These are phyloP conservation scores for Cyrtonyx montezumae DNA, from an alignment of 2,113 vertebrate species.

Conservation along the genomic window DNA sequence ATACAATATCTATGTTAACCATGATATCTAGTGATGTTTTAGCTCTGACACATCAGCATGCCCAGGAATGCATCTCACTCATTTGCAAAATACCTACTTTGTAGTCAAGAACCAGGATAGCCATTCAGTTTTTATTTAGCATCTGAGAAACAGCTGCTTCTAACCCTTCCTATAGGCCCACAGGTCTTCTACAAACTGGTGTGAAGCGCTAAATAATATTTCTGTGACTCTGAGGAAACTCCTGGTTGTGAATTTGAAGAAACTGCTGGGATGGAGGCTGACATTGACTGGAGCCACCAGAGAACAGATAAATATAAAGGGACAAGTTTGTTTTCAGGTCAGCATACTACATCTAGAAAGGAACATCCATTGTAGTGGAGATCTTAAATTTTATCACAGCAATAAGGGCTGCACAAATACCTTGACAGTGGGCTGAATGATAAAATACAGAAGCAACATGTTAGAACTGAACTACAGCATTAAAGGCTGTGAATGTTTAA, in stretches of 20 bases:
- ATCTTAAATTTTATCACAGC: not conserved
- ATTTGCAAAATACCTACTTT: not conserved
- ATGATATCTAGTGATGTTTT: not conserved
- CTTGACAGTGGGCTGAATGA: not conserved
- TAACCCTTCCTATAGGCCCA: not conserved
- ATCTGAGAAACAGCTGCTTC: not conserved
- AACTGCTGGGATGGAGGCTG: not conserved
- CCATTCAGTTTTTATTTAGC: not conserved
- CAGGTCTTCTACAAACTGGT: not conserved
- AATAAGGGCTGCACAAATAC: not conserved
- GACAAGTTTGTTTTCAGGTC: not conserved
- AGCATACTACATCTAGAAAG: not conserved
- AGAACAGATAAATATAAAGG: not conserved
- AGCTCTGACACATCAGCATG: not conserved
- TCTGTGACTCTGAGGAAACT: constrained; percentile 2
- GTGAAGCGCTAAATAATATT: not conserved
- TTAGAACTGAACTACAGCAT: not conserved
- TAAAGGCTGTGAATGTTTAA: not conserved
- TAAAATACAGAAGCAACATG: not conserved
- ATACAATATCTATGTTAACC: not conserved
- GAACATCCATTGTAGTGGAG: not conserved
- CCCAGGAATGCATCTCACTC: not conserved
- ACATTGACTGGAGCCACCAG: not conserved
- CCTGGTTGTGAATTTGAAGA: not conserved
- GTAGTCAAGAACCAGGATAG: not conserved